Conservation (phyloP, 2,888 invertebrate genomes). For the Augiades crinisus region DNA sequence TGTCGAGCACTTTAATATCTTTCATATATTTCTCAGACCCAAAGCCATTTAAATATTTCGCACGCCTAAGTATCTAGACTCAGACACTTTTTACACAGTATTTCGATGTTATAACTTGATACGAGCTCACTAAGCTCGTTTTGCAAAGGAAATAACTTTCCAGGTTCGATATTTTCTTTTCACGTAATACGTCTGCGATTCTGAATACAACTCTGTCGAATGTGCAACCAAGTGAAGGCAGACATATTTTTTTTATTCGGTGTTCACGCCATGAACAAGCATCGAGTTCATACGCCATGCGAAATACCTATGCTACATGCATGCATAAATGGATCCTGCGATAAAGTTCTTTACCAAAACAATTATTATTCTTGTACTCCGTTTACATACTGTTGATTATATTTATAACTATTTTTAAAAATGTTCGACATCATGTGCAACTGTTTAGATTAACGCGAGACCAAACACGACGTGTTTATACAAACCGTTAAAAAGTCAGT, state of each 20-base stretch:
- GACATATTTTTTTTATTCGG: slow-evolving; percentile 22
- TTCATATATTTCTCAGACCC: too few relatives aligned
- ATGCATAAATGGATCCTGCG: slow-evolving; percentile 14
- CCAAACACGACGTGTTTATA: too few relatives aligned
- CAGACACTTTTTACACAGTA: not conserved
- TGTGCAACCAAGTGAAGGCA: slow-evolving; percentile 39
- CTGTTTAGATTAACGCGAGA: too few relatives aligned
- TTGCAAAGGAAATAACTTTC: slow-evolving; percentile 17
- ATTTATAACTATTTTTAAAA: too few relatives aligned
- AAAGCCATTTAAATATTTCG: too few relatives aligned
- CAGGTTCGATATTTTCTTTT: slow-evolving; percentile 40
- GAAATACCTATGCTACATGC: too few relatives aligned
- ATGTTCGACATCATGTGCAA: too few relatives aligned
- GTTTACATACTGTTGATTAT: too few relatives aligned
- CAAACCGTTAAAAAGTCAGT: too few relatives aligned
- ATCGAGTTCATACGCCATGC: slow-evolving; percentile 18
- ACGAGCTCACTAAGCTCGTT: slow-evolving; percentile 1
- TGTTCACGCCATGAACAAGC: slow-evolving; percentile 3
- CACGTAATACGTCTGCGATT: slow-evolving; percentile 49
- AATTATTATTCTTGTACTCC: too few relatives aligned
- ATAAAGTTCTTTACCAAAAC: slow-evolving; percentile 9
- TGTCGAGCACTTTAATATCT: not conserved
- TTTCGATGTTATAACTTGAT: not conserved
- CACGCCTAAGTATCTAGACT: not conserved
- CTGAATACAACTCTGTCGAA: slow-evolving; percentile 42